Percentiles rank a stretch among this genome's conserved stretches.
These are phyloP conservation scores for Zelostemma sp. DNA, from an alignment of 1,140 invertebrate genomes.

Conservation along the genomic window DNA sequence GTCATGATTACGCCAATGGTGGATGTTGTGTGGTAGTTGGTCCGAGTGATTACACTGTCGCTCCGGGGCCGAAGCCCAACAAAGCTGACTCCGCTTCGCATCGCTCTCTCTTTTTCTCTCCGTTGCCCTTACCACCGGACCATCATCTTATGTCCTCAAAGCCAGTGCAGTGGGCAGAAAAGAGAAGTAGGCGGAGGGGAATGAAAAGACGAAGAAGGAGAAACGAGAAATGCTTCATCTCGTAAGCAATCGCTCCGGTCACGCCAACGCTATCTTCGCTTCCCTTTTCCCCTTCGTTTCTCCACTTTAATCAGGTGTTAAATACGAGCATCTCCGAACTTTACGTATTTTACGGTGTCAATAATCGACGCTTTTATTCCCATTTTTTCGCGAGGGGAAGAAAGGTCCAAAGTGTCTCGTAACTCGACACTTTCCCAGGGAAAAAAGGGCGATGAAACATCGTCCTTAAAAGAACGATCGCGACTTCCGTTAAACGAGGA, in stretches of 20 bases:
- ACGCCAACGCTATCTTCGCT: constrained; percentile 50
- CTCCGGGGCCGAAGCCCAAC: constrained; percentile 53
- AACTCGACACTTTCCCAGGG: too few species aligned
- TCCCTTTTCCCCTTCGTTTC: constrained; percentile 14
- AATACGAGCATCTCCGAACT: constrained; percentile 60
- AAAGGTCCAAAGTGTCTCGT: too few species aligned
- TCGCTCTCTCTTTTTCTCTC: constrained; percentile 21
- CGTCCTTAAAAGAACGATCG: too few species aligned
- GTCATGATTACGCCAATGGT: constrained; percentile 8
- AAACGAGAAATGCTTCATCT: constrained; percentile 49
- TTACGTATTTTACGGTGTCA: too few species aligned
- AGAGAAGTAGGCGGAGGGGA: constrained; percentile 37
- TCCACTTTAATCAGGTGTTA: constrained; percentile 66
- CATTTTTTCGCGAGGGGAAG: too few species aligned
- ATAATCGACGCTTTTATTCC: too few species aligned
- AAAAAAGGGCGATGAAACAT: too few species aligned
- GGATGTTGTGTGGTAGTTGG: constrained; percentile 58
- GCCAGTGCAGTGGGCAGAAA: constrained; percentile 41
- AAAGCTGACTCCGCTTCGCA: constrained; percentile 14
- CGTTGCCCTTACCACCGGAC: constrained; percentile 28
- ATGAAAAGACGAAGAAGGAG: constrained; percentile 31
- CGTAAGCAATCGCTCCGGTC: constrained; percentile 58
- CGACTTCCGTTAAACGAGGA: too few species aligned
- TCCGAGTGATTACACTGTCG: constrained; percentile 69
- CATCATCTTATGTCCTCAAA: constrained; percentile 60